Base-by-base conservation (phyloP, 2,113 vertebrate species). In the Tupaia tana region DNA sequence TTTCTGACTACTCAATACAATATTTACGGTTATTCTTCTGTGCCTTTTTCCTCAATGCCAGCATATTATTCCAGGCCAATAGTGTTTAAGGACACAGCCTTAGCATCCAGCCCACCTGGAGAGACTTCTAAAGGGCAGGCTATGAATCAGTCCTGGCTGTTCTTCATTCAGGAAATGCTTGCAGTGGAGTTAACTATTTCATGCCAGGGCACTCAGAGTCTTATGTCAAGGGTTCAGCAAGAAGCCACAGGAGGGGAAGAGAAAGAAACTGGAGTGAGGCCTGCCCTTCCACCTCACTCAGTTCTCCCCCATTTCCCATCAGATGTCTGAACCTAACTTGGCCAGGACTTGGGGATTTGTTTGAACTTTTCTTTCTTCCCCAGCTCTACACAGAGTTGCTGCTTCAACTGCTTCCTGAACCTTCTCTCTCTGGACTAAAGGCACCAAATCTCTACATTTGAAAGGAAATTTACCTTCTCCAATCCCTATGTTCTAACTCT, bases 131-230 rank as follows among this genome's bases (percentile, higher is more conserved):
- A 59, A 85, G 31, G 64, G 19, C 3, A 52, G 89, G 52, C 64
- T 74, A 34, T 19, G 27, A 61, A 8, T 79, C 80, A 79, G 56
- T 19, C 43, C 34, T 18, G 18, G 25, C 14, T 6, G 4, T 86
- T 70, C 73, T 95, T 90, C 15, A n/a, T n/a, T 91, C 66, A 70
- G 56, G 74, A 82, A 71, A 63, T 31, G 24, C 56, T 54, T 87
- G 77, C 85, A 66, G 56, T n/a, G 77, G 70, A 88, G 61, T 1
- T 29, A 15, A 58, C 6, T 66, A 2, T 25, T 74, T 71, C 59
- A 43, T 14, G 75, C 29, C 14, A 64, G 67, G 4, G 2, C 63
- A 9, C 20, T 52, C 14, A 19, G 64, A 25, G 77, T 56, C 82
- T 75, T 75, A 18, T 56, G 43, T 82, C 43, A 56, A 52, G 92